Conservation (phyloP, 2,797 vertebrate species). For the Halcyon badia region DNA sequence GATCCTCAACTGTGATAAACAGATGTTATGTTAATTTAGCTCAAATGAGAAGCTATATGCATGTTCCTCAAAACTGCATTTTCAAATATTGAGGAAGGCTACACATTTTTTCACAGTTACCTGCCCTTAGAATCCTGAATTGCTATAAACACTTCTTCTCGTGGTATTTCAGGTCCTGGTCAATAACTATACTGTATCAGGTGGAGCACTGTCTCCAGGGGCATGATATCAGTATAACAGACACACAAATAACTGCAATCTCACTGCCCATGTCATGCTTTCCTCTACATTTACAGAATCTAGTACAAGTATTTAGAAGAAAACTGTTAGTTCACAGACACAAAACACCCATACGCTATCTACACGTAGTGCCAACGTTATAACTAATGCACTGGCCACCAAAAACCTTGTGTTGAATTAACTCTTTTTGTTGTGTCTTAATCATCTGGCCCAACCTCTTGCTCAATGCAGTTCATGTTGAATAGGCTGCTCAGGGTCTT, state of each 20-base stretch:
- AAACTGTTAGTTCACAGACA: neutral
- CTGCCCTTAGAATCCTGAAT: neutral
- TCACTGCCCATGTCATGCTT: neutral
- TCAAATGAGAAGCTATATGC: neutral
- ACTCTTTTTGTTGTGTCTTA: neutral
- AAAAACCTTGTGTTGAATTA: neutral
- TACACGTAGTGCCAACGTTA: fast-evolving
- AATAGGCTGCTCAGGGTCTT: neutral
- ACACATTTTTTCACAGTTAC: neutral
- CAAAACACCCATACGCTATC: neutral
- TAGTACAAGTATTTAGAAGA: neutral
- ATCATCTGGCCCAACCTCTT: neutral
- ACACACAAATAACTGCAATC: neutral
- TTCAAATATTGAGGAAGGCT: neutral
- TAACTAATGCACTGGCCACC: neutral
- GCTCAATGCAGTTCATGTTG: neutral
- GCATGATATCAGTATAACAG: neutral
- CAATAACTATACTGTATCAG: fast-evolving
- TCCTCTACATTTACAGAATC: fast-evolving
- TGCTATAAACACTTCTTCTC: neutral
- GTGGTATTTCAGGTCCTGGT: neutral
- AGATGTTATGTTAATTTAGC: neutral
- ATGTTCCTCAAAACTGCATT: neutral
- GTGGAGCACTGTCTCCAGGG: neutral
- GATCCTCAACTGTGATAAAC: neutral